Evolutionary conservation across 2,113 vertebrate genomes (phyloP).

Genomic region (Scalopus aquaticus): DNA sequence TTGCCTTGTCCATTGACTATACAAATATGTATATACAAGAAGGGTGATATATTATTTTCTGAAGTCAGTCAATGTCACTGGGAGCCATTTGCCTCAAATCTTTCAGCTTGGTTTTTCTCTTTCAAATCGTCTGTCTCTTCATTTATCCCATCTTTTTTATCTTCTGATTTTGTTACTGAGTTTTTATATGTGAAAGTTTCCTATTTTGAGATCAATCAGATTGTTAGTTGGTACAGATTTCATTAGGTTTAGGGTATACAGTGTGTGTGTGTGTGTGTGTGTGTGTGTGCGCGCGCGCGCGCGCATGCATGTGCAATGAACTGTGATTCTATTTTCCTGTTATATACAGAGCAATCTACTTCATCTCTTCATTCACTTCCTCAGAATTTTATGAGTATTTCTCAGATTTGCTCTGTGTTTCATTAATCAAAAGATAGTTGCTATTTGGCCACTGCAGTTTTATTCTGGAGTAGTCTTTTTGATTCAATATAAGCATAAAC

Average conservation of each 20-base stretch:
- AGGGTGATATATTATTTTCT: neutral
- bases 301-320: neutral
- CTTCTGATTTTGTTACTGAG: conserved; percentile 18
- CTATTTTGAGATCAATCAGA: conserved; percentile 45
- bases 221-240: conserved; percentile 19
- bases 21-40: neutral
- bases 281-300: neutral
- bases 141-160: neutral
- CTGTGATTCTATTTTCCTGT: neutral
- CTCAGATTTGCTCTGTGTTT: conserved; percentile 41
- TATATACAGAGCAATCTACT: neutral
- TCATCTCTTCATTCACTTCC: conserved; percentile 24
- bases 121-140: conserved; percentile 8
- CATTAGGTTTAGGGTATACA: neutral
- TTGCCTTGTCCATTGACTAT: neutral
- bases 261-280: neutral
- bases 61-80: neutral
- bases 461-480: conserved; percentile 30
- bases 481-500: neutral
- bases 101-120: conserved; percentile 16
- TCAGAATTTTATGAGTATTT: neutral
- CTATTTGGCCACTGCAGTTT: neutral
- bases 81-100: neutral
- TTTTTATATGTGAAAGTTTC: conserved; percentile 29
- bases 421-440: conserved; percentile 12